phyloP scores from a whole-genome alignment of 2,888 invertebrate species.

The Drosophila neonasuta region DNA sequence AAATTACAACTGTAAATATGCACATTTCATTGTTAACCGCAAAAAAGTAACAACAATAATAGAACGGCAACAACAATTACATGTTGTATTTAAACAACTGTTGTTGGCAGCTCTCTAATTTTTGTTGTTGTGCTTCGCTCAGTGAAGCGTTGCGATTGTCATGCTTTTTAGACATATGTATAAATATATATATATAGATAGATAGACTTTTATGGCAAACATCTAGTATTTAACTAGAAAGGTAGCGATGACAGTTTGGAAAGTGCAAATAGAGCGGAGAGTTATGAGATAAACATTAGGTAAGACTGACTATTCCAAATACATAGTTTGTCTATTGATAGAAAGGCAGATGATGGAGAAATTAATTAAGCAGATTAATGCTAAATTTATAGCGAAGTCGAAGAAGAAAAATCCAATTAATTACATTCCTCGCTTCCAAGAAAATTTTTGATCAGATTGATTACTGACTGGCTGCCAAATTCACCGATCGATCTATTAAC shows the following conservation, averaged over 20 bases:
- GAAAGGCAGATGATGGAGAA: neutral
- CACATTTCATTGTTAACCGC: slow-evolving; percentile 38
- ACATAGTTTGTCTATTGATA: neutral
- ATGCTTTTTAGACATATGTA: slow-evolving; percentile 11
- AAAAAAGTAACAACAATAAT: slow-evolving; percentile 16
- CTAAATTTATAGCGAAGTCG: too few species aligned
- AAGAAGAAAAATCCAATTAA: too few species aligned
- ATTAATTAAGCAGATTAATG: neutral
- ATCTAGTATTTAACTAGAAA: neutral
- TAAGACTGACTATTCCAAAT: neutral
- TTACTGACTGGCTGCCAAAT: neutral
- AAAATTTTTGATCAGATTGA: too few species aligned
- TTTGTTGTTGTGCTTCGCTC: slow-evolving; percentile 15
- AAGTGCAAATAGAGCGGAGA: slow-evolving; percentile 2
- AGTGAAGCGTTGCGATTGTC: slow-evolving; percentile 44
- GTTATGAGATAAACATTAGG: neutral
- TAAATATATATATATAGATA: neutral
- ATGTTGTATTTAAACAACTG: slow-evolving; percentile 13
- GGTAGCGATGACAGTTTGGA: neutral
- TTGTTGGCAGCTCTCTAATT: slow-evolving; percentile 20
- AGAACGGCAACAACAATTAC: slow-evolving; percentile 6
- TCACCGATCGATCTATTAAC: neutral
- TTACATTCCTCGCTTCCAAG: too few species aligned
- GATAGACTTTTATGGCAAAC: neutral
- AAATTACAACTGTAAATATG: slow-evolving; percentile 40